These are phyloP conservation scores for Apostichopus japonicus DNA, from an alignment of 35 echinoderm and acorn worm genomes.

Conservation along the genomic window DNA sequence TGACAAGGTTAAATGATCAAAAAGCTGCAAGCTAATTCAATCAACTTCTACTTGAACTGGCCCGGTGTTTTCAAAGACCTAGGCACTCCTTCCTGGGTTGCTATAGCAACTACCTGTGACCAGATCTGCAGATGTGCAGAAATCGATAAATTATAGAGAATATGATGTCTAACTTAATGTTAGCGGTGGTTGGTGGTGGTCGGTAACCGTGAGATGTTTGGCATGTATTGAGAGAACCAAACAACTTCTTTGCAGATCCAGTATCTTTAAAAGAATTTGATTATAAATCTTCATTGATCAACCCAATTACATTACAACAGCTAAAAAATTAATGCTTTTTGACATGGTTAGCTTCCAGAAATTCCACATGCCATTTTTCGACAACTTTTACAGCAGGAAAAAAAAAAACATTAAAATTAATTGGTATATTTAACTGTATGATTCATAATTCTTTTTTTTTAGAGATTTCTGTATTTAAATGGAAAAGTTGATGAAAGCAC, in stretches of 20 bases:
- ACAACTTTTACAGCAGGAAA: no score
- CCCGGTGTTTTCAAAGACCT: neutral
- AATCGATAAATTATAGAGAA: slow-evolving; percentile 10
- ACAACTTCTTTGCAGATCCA: neutral
- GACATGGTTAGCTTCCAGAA: no score
- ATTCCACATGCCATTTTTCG: no score
- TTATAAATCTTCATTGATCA: neutral
- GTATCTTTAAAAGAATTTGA: neutral
- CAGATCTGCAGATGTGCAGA: neutral
- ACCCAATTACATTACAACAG: neutral
- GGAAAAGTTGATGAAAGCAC: no score
- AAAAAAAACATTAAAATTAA: no score
- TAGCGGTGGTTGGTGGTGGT: neutral
- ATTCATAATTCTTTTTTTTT: no score
- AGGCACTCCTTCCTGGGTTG: neutral
- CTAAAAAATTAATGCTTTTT: no score
- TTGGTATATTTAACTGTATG: no score
- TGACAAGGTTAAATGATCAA: neutral
- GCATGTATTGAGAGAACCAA: neutral
- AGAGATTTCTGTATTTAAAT: no score
- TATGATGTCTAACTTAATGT: neutral
- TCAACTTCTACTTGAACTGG: slow-evolving; percentile 11
- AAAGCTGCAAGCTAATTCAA: slow-evolving; percentile 5
- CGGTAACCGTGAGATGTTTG: neutral
- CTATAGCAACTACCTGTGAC: slow-evolving; percentile 9